A percentile compares a stretch with the other conserved stretches of the same genome.
Evolutionary conservation across 1,140 invertebrate species (phyloP).

Genomic region (Drosophila tsacasi): DNA sequence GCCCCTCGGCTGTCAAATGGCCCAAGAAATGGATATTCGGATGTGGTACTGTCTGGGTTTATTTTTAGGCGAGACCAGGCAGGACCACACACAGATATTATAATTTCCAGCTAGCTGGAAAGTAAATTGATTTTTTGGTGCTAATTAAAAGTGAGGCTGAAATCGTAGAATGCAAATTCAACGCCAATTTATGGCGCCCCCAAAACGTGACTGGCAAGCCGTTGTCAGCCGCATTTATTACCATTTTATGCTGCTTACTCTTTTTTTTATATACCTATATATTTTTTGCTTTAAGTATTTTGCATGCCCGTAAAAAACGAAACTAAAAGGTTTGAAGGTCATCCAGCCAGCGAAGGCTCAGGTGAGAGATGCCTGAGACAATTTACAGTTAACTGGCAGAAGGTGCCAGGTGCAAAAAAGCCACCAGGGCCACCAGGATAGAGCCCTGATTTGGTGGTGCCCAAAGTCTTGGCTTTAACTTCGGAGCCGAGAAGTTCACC

Average conservation of each 20-base stretch:
- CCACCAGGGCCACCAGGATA: constrained; percentile 17
- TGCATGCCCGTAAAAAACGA: constrained; percentile 45
- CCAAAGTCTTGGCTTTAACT: constrained; percentile 57
- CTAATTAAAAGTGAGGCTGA: constrained; percentile 60
- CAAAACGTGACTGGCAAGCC: constrained; percentile 75
- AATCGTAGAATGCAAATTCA: constrained; percentile 71
- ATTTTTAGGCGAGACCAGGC: constrained; percentile 27
- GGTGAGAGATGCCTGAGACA: constrained; percentile 48
- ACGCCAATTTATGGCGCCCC: constrained; percentile 72
- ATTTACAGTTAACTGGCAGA: constrained; percentile 52
- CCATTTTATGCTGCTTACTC: constrained; percentile 34
- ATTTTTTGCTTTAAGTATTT: constrained; percentile 13
- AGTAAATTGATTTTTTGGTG: constrained; percentile 36
- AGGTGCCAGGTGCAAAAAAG: constrained; percentile 50
- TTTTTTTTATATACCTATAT: constrained; percentile 20
- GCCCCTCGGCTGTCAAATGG: constrained; percentile 48
- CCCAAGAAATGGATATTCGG: constrained; percentile 34
- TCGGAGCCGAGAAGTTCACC: constrained; percentile 49
- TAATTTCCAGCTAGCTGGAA: background rate
- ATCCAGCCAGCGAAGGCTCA: constrained; percentile 21
- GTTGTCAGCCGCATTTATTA: constrained; percentile 35
- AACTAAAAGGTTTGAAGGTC: constrained; percentile 74
- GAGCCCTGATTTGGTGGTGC: constrained; percentile 17
- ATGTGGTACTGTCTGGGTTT: constrained; percentile 15
- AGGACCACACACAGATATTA: constrained; percentile 25